These are phyloP conservation scores for Zaprionus capensis DNA, from an alignment of 1,140 invertebrate genomes.

Conservation along the genomic window DNA sequence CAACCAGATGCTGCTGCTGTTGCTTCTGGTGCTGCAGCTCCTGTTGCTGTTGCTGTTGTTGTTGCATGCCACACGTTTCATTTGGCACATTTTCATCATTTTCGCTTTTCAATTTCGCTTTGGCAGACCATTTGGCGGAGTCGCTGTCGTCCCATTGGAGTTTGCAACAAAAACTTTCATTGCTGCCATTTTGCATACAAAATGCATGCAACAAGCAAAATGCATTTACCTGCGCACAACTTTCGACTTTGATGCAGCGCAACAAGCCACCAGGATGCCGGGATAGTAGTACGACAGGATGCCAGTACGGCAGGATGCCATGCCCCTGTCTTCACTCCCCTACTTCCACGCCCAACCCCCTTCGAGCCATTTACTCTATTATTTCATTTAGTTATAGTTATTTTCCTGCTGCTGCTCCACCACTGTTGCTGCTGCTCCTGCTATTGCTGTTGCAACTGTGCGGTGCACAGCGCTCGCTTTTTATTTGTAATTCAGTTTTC, in stretches of 20 bases:
- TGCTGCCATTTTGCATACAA: slow-evolving; percentile 59
- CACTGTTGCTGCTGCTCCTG: slow-evolving; percentile 6
- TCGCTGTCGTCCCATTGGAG: slow-evolving; percentile 37
- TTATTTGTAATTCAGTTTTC: slow-evolving; percentile 75
- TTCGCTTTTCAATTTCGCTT: slow-evolving; percentile 77
- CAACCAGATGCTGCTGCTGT: slow-evolving; percentile 27
- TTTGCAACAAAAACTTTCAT: slow-evolving; percentile 70
- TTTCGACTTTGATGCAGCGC: slow-evolving; percentile 36
- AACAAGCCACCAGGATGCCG: slow-evolving; percentile 32
- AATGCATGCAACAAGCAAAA: slow-evolving; percentile 81
- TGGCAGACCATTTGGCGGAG: slow-evolving; percentile 58
- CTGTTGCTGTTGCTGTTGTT: slow-evolving; percentile 27
- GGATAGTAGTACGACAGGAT: slow-evolving; percentile 2
- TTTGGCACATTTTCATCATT: slow-evolving; percentile 72
- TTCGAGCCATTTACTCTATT: slow-evolving; percentile 69
- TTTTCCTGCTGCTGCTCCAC: slow-evolving; percentile 23
- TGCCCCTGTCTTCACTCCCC: slow-evolving; percentile 3
- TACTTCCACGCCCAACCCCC: neutral
- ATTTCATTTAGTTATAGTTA: slow-evolving; percentile 74
- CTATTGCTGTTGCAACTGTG: slow-evolving; percentile 44
- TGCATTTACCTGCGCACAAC: slow-evolving; percentile 71
- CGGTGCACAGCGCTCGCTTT: slow-evolving; percentile 7
- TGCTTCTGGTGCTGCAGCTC: slow-evolving; percentile 25
- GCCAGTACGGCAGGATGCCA: slow-evolving; percentile 5
- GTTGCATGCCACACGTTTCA: slow-evolving; percentile 61